Conservation (phyloP, 2,113 vertebrate species). For the Prunella himalayana region DNA sequence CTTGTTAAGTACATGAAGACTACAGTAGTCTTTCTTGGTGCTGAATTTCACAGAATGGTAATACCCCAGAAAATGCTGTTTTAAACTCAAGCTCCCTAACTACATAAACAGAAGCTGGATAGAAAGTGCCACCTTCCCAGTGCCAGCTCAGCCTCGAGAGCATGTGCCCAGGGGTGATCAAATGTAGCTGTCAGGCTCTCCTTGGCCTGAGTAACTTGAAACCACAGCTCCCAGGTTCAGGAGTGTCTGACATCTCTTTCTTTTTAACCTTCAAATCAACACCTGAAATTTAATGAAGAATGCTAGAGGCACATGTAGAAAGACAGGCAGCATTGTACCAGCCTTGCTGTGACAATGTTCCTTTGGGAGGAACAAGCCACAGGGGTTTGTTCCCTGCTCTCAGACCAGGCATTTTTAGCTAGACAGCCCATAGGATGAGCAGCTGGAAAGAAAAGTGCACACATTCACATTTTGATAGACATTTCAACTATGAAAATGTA, state of each 20-base stretch:
- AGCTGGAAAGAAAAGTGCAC: background rate
- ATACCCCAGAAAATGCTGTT: background rate
- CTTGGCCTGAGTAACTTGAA: background rate
- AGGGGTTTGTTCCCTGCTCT: background rate
- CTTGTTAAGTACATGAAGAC: background rate
- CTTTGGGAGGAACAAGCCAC: background rate
- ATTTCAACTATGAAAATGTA: background rate
- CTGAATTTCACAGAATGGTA: background rate
- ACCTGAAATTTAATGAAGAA: background rate
- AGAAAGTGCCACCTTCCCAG: background rate
- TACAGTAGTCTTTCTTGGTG: background rate
- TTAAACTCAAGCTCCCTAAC: background rate
- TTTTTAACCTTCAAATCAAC: background rate
- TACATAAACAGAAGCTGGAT: background rate
- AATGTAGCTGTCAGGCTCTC: background rate
- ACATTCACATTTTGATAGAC: background rate
- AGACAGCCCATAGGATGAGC: background rate
- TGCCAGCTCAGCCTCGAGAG: background rate
- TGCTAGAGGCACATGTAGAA: background rate
- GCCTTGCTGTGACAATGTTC: background rate
- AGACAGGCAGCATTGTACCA: background rate
- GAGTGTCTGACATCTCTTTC: background rate
- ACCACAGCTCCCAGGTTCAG: background rate
- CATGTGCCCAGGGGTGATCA: background rate
- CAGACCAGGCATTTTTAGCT: background rate